These are phyloP conservation scores for Drosophila trapezifrons DNA, from an alignment of 1,140 invertebrate genomes.

Conservation along the genomic window DNA sequence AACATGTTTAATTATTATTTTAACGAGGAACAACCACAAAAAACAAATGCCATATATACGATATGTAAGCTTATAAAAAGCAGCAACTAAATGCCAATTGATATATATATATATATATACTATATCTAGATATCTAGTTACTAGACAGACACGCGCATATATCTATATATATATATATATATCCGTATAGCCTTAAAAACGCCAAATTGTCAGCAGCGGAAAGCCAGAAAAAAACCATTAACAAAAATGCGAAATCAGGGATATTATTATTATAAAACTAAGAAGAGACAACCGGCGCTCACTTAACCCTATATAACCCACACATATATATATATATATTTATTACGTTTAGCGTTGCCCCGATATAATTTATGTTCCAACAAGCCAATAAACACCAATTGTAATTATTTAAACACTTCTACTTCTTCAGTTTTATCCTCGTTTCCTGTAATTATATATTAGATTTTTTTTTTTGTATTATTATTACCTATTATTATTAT, in stretches of 20 bases:
- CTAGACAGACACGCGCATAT: slow-evolving; percentile 29
- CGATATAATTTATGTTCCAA: slow-evolving; percentile 51
- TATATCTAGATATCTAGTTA: slow-evolving; percentile 45
- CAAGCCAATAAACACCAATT: slow-evolving; percentile 41
- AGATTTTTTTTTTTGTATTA: slow-evolving; percentile 12
- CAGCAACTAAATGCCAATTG: slow-evolving; percentile 72
- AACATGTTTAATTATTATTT: slow-evolving; percentile 49
- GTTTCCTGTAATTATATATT: slow-evolving; percentile 28
- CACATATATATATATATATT: slow-evolving; percentile 47
- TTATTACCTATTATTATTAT: slow-evolving; percentile 25
- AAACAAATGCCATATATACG: slow-evolving; percentile 70
- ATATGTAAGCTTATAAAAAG: slow-evolving; percentile 55
- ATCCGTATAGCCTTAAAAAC: slow-evolving; percentile 56
- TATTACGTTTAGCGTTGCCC: slow-evolving; percentile 58
- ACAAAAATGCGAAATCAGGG: slow-evolving; percentile 65
- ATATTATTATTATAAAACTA: slow-evolving; percentile 54
- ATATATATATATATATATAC: slow-evolving; percentile 55
- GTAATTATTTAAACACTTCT: slow-evolving; percentile 52
- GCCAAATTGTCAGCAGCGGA: slow-evolving; percentile 64
- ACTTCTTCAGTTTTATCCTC: slow-evolving; percentile 3
- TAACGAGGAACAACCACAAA: slow-evolving; percentile 25
- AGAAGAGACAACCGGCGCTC: no score
- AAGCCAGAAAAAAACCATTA: slow-evolving; percentile 24
- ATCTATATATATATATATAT: slow-evolving; percentile 34
- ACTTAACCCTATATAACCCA: slow-evolving; percentile 10